Base-by-base conservation (phyloP, 2,113 vertebrate genomes). In the Dasyornis broadbenti region DNA sequence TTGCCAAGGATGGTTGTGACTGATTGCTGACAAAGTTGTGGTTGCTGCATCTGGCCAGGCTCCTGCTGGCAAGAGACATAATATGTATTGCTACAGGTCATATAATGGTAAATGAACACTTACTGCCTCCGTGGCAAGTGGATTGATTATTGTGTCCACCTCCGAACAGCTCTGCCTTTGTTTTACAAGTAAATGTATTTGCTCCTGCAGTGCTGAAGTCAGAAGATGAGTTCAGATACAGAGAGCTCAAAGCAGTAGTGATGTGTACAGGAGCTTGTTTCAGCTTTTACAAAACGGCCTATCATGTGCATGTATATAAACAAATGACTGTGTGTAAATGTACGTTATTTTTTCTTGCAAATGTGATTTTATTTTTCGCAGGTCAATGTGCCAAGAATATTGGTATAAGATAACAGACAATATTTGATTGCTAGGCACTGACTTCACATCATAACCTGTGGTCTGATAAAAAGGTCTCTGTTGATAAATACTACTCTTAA, bases 81-180 rank as follows among this genome's bases (percentile, higher is more conserved):
- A 91, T 95, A 44, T 89, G 85, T 96, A 94, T 92, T 94, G 94
- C 93, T 94, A 23, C 90, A 81, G 97, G 97, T 98, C 97, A 69
- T 59, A 31, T 37, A 80, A 97, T 96, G 95, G 97, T 98, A 98
- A 98, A 98, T 98, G 97, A 98, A 95, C 96, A 81, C 94, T 98
- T 98, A 95, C 37, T 65, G 95, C 95, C 56, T 37, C 95, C 23
- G 33, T 96, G 97, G 97, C 97, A 97, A 93, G 95, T 73, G 94
- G 96, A 98, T 98, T 96, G 98, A 98, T 98, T 94, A 22, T 91
- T 35, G 40, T 83, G 78, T 94, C 96, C 86, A 85, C 92, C 92
- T 94, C 83, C 59, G 72, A 93, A 97, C 90, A 83, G 81, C 56
- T 53, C 75, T 90, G 91, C 82, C 93, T 97, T 82, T 37, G 85